Base-by-base conservation (phyloP, 2,113 vertebrate species). In the Fulica atra region DNA sequence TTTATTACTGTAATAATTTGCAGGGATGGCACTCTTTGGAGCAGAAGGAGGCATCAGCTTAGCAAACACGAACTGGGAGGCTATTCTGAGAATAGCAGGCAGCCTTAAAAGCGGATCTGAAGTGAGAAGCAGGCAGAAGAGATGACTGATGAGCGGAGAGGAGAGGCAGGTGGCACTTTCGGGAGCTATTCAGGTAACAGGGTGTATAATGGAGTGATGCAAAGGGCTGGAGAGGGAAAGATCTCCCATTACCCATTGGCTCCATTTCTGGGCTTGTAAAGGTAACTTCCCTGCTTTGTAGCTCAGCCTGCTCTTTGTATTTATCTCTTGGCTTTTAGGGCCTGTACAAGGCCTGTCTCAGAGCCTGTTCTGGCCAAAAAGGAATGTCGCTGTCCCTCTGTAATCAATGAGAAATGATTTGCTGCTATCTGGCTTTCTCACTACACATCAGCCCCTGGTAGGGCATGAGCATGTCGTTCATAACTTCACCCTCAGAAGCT, bases 1-100 rank as follows among this genome's bases (percentile, higher is more conserved):
- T 95, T 92, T 96, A 95, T 96, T 95, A 71, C 93, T 70, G 95
- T 24, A 80, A 93, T 96, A 96, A 96, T 95, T 92, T 95, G 95
- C 93, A 82, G 92, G 94, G 95, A 89, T 78, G 96, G 91, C 95
- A 86, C 89, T 96, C 94, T 92, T 53, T 38, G 96, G 88, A 96
- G 94, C 89, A 95, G 96, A 18, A 86, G 96, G 86, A 93, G 94
- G 89, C 91, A 81, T 86, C 92, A 60, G 86, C 94, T 96, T 89
- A 86, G 94, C 95, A 91, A 95, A 95, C 94, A 86, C 16, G 65
- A 59, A 38, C 65, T 78, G 80, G 89, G 95, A 97, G 91, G 94
- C 85, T 93, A 86, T 93, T 94, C 91, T 78, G 92, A 94, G 94
- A 88, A 51, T 46, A 68, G 88, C 93, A 93, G 93, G 33, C 74